Base-by-base conservation (phyloP, 2,888 invertebrate species). In the Lycocerus yunnanus region DNA sequence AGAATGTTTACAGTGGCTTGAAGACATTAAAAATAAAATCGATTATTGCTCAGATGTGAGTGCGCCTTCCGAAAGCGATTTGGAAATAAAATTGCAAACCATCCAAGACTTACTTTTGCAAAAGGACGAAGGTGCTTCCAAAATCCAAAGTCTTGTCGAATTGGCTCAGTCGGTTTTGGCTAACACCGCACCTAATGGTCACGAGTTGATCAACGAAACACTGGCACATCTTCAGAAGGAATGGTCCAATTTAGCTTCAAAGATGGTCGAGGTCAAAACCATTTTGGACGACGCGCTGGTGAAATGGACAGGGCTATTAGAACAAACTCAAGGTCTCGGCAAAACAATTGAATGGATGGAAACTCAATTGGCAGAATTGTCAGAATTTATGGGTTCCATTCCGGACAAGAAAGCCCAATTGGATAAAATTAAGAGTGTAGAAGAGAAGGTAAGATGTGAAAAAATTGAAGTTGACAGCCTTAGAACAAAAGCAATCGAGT, bases 61-160 rank as follows among this genome's bases (percentile, higher is more conserved):
- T 74, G 92, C 94, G 0, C 92, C 94, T 69, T 94, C 94, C 43
- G 95, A 96, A 84, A 93, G 94, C 84, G 96, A 97, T 83, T 87
- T 97, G 24, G 95, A 97, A 86, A 92, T 91, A 18, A 97, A 97
- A 87, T 88, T 96, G 82, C 93, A 94, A 73, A 92, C 92, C 13
- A 94, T 94, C 78, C 94, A 97, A 89, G 97, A 97, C 84, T 88
- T 98, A 66, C 88, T 96, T 66, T 88, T 97, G n/a, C 92, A 94
- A 76, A 98, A 97, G 87, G 98, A 98, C 81, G 96, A 96, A 88
- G 97, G 97, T 3, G 96, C 96, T 81, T 91, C 93, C 0, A 94
- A 94, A 86, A 94, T 97, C 24, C 96, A 98, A 84, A 91, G 92
- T 68, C 91, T 96, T 60, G 94, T 97, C n/a, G 97, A 97, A 83